Evolutionary conservation across 1,140 invertebrate genomes (phyloP).

Genomic region (Drosophila elegans): DNA sequence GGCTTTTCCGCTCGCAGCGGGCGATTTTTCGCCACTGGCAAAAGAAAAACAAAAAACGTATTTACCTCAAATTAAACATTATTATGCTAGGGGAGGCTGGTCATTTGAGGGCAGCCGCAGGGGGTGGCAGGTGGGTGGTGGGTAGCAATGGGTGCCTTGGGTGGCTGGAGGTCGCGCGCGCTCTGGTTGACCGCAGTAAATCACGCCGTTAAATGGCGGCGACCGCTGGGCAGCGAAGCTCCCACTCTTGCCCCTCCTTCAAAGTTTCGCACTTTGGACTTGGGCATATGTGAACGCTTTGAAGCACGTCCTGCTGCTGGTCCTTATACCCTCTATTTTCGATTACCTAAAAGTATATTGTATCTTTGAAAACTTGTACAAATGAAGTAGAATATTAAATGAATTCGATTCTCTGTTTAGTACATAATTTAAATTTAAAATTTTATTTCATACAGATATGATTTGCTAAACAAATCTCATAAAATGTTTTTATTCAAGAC

Average conservation of each 20-base stretch:
- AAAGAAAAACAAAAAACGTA: slow-evolving; percentile 67
- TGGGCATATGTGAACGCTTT: slow-evolving; percentile 52
- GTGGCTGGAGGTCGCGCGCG: slow-evolving; percentile 30
- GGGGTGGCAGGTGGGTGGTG: slow-evolving; percentile 41
- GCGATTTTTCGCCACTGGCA: slow-evolving; percentile 9
- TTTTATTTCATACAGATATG: too few species aligned
- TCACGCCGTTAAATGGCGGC: slow-evolving; percentile 80
- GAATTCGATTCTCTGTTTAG: neutral
- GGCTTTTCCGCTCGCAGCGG: slow-evolving; percentile 39
- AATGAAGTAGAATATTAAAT: neutral
- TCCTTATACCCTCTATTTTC: slow-evolving; percentile 24
- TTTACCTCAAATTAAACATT: slow-evolving; percentile 84
- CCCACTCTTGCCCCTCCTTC: neutral
- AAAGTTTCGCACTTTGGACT: slow-evolving; percentile 8
- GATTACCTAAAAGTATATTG: neutral
- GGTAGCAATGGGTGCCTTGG: neutral
- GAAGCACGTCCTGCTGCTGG: slow-evolving; percentile 32
- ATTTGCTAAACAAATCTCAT: too few species aligned
- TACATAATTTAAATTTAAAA: too few species aligned
- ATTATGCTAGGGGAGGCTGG: slow-evolving; percentile 71
- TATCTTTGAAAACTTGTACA: neutral
- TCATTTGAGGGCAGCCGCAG: slow-evolving; percentile 78
- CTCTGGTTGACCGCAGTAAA: slow-evolving; percentile 80
- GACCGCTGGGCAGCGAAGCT: slow-evolving; percentile 56
- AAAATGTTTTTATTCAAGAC: too few species aligned